phyloP scores from a whole-genome alignment of 1,140 invertebrate species.

The Antheraea mylitta region DNA sequence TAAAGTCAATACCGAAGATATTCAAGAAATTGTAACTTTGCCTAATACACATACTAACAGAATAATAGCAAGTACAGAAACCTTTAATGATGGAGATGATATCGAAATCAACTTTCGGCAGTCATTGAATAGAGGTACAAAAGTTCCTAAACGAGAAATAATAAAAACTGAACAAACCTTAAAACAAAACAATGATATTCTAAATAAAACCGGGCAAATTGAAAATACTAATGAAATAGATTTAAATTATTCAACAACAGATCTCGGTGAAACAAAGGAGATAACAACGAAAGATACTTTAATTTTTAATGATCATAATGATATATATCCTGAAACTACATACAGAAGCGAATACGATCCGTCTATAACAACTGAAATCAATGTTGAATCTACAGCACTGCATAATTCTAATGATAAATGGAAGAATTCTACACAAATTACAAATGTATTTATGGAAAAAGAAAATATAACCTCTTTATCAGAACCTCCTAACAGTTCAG shows the following conservation, averaged over 20 bases:
- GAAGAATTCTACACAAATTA: conserved; percentile 37
- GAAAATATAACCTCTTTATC: not conserved
- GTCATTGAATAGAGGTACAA: conserved; percentile 19
- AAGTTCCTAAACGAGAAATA: conserved; percentile 14
- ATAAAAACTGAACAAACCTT: not conserved
- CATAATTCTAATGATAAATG: conserved; percentile 38
- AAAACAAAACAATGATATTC: not conserved
- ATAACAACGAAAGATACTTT: conserved; percentile 6
- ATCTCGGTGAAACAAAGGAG: not conserved
- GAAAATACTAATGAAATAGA: not conserved
- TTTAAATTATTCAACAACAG: not conserved
- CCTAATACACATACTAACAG: not conserved
- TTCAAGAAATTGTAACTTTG: not conserved
- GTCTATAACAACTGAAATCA: conserved; percentile 33
- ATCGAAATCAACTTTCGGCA: conserved; percentile 28
- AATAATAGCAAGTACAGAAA: not conserved
- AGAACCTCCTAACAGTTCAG: not conserved
- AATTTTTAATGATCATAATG: not conserved
- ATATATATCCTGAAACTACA: too few species aligned
- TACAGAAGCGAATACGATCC: conserved; percentile 9
- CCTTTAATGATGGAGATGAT: conserved; percentile 17
- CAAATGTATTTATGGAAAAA: not conserved
- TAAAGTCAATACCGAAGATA: conserved; percentile 9
- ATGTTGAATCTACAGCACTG: conserved; percentile 26
- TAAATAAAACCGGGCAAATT: conserved; percentile 4